Base-by-base conservation (phyloP, 2,888 invertebrate species). In the Apodemia mormo region DNA sequence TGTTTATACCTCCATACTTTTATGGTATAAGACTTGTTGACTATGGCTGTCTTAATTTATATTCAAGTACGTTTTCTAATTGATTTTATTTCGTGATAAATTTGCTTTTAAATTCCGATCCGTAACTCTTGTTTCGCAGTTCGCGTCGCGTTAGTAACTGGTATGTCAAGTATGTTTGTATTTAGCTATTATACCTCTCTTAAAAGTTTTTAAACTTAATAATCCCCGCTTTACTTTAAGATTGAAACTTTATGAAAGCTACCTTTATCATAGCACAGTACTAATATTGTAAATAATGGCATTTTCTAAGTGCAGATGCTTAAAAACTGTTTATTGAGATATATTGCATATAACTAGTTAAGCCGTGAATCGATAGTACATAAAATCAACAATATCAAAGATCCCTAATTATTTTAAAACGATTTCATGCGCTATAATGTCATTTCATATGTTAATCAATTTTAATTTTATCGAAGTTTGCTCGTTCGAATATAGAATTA, bases 381-480 rank as follows among this genome's bases (percentile, higher is more conserved):
- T 90, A 85, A 85, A 84, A 82, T 82, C 89, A 90, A 89, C 88
- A 92, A 89, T 91, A 92, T 92, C 90, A 90, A 88, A 92, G 85
- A 88, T 81, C 85, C 86, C 82, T 86, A 85, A 82, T 86, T 83
- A 85, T 86, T 88, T 87, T 83, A 80, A 70, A 81, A 80, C 77
- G 69, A 81, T 77, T 70, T 71, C 68, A 76, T 79, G 80, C 76
- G 79, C 74, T 81, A 82, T 84, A 85, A 88, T 84, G 88, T 85
- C 86, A 82, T 80, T 83, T 88, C 92, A 92, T 92, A 90, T 93
- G 93, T 93, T 93, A 91, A 82, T 79, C 90, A 87, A 89, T 93
- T 92, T 91, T 93, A 92, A 92, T 91, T 93, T 92, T 92, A 92
- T 92, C 87, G 86, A 90, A 92, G 92, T 92, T 92, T 89, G 92